Evolutionary conservation across 2,113 vertebrate species (phyloP), one percentile per base, ranked within the genome.

Genomic region (Crotalus helleri): DNA sequence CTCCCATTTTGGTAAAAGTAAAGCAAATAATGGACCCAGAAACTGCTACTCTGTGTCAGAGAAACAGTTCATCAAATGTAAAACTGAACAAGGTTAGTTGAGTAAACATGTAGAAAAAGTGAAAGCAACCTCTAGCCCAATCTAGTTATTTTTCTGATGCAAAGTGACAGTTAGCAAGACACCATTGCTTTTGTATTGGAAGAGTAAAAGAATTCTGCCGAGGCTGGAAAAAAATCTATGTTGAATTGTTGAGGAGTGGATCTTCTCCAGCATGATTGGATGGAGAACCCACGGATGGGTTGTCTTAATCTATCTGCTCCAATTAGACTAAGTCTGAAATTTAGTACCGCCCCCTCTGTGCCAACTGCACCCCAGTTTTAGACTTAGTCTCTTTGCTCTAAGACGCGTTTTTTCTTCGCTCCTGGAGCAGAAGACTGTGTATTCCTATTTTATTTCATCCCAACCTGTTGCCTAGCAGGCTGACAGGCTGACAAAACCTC

Each of bases 1-100:
- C 59, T 91, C 89, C 89, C 87, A 91, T 93, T 94, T 94, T 88
- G 93, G 51, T 59, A 46, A 94, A 94, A 74, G 89, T 94, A 96
- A 51, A 53, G 3, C 95, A 95, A 74, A 93, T 93, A 94, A 95
- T 94, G 94, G 94, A 95, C 26, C 2, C 26, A 55, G 15, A 3
- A 88, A 55, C 46, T 88, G 89, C 54, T 95, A 4, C 57, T 89
- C 4, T 39, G 93, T 39, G 33, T 93, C 89, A 93, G 92, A 91
- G 85, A 89, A 93, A 44, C 33, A 49, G 7, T 90, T 93, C 74
- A 90, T 90, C 74, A 93, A 93, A 49, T 64, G 57, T 39, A 44
- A 46, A 90, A 93, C 51, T 90, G 74, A 64, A 64, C 23, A 90
- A 90, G 49, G 57, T 85, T 93, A 86, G 55, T 86, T 90, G 74